Evolutionary conservation across 2,888 invertebrate genomes (phyloP).

Genomic region (Scaeva pyrastri): DNA sequence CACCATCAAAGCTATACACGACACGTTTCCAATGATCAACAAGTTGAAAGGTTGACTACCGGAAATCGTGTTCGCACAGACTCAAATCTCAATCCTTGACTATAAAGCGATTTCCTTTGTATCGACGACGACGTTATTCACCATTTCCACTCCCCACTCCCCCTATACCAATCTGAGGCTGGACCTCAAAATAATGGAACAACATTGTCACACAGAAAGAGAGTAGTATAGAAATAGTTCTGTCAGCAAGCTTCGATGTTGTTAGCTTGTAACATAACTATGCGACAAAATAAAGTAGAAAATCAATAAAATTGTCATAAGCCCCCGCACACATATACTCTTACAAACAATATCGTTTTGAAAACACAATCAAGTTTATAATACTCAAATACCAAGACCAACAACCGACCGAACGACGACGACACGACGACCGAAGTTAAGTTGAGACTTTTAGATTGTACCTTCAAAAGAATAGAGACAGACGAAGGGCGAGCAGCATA

Average conservation of each 20-base stretch:
- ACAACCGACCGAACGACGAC: too few relatives aligned
- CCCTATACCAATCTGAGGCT: background rate
- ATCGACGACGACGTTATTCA: constrained; percentile 18
- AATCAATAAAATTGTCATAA: constrained; percentile 64
- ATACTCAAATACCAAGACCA: background rate
- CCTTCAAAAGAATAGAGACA: constrained; percentile 4
- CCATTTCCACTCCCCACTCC: background rate
- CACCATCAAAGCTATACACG: constrained; percentile 15
- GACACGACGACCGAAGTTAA: too few relatives aligned
- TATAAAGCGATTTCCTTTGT: constrained; percentile 23
- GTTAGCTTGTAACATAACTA: constrained; percentile 49
- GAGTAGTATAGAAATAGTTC: constrained; percentile 32
- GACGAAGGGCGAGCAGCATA: constrained; percentile 4
- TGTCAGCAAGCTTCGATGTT: constrained; percentile 36
- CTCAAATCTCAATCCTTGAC: constrained; percentile 9
- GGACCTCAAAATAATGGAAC: background rate
- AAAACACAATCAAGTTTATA: constrained; percentile 23
- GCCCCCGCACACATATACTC: background rate
- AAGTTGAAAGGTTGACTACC: constrained; percentile 70
- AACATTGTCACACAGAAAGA: constrained; percentile 1
- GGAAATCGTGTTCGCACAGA: constrained; percentile 58
- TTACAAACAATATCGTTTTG: background rate
- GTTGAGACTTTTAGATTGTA: too few relatives aligned
- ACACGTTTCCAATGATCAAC: constrained; percentile 62
- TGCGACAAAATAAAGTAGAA: constrained; percentile 34